Percentiles rank a stretch among this genome's conserved stretches.
phyloP scores from a whole-genome alignment of 2,113 vertebrate species.

The Strix aluco region DNA sequence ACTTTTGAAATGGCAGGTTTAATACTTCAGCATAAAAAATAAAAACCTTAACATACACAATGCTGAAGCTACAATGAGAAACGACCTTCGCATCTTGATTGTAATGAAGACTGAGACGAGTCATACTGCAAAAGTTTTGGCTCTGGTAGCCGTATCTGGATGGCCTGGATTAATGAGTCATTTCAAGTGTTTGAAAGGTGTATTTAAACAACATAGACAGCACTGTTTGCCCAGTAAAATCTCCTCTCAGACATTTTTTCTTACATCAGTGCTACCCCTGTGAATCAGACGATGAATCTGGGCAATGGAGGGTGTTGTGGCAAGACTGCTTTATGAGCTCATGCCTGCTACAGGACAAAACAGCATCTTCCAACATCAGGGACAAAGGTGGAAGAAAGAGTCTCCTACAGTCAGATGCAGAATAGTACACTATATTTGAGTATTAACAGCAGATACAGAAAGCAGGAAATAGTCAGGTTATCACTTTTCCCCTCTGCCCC shows the following conservation, averaged over 20 bases:
- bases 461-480: neutral
- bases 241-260: neutral
- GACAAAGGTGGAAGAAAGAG: neutral
- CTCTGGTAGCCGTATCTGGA: neutral
- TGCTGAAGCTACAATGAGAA: neutral
- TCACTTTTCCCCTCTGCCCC: neutral
- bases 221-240: neutral
- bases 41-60: neutral
- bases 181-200: neutral
- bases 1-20: neutral
- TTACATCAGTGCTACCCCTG: neutral
- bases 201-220: neutral
- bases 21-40: neutral
- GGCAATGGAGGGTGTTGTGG: fast-evolving
- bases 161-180: neutral
- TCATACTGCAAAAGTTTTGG: neutral
- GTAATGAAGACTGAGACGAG: neutral
- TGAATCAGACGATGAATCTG: neutral
- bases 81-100: neutral
- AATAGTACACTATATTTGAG: neutral
- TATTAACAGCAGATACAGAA: neutral
- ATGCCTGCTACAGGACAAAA: neutral
- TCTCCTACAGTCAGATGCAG: neutral
- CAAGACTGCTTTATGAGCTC: neutral
- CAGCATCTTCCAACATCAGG: neutral